A percentile compares a stretch with the other conserved stretches of the same genome.
Evolutionary conservation across 1,140 invertebrate species (phyloP).

Genomic region (Nasonia longicornis): DNA sequence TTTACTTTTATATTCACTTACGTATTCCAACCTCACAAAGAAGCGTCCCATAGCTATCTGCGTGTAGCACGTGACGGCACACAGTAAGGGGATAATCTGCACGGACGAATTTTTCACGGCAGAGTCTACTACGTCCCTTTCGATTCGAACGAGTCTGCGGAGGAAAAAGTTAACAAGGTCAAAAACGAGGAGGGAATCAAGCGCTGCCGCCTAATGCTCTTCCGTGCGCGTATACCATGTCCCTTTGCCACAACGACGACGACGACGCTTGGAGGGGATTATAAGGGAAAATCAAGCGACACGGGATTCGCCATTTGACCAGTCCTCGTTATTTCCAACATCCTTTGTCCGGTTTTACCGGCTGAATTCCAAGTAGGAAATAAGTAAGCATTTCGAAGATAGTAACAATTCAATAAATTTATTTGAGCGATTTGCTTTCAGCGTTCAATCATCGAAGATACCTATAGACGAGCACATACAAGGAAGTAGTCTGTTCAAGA

Average conservation of each 20-base stretch:
- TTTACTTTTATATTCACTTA: background rate
- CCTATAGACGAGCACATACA: no score
- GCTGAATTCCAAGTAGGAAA: no score
- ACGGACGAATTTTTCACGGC: background rate
- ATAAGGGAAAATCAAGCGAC: background rate
- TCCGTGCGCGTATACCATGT: background rate
- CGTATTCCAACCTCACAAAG: background rate
- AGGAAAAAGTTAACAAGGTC: conserved; percentile 21
- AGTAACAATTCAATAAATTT: no score
- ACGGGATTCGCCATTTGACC: background rate
- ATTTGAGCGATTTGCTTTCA: no score
- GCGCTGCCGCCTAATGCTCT: background rate
- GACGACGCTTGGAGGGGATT: background rate
- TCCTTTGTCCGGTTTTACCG: no score
- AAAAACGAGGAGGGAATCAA: background rate
- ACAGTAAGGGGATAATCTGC: background rate
- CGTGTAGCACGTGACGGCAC: background rate
- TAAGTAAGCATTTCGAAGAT: no score
- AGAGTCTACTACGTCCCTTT: background rate
- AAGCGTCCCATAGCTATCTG: background rate
- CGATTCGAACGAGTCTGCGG: background rate
- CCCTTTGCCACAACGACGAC: background rate
- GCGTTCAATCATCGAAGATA: no score
- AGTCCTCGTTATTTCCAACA: no score
- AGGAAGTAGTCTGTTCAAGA: no score